phyloP scores from a whole-genome alignment of 2,888 invertebrate genomes.

The Calameuta filiformis region DNA sequence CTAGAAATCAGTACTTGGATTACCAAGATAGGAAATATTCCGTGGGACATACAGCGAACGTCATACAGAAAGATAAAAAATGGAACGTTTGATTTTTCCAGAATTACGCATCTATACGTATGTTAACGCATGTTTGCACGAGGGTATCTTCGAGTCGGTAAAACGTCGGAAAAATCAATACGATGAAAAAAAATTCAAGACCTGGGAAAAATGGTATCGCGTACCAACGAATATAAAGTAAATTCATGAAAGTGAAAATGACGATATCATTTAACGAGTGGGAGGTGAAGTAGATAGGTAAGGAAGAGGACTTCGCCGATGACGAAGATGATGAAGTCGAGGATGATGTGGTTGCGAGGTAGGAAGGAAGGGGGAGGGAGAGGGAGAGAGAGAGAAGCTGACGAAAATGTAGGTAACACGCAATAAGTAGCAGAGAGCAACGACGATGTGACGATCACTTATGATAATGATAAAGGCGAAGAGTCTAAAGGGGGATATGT shows the following conservation, averaged over 20 bases:
- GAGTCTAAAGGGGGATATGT: background rate
- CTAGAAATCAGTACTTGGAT: background rate
- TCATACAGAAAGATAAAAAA: background rate
- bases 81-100: background rate
- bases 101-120: background rate
- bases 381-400: background rate
- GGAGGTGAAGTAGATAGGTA: background rate
- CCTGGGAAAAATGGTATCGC: background rate
- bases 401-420: background rate
- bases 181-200: background rate
- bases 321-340: background rate
- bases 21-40: background rate
- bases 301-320: background rate
- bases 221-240: background rate
- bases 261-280: background rate
- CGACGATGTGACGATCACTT: background rate
- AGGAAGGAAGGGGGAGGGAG: background rate
- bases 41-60: background rate
- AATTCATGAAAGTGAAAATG: background rate
- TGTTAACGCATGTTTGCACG: background rate
- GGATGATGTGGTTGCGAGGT: background rate
- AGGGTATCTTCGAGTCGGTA: background rate
- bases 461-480: background rate
- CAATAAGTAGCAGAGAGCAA: background rate
- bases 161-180: background rate